phyloP scores from a whole-genome alignment of 2,888 invertebrate genomes.

The Hesperia comma region DNA sequence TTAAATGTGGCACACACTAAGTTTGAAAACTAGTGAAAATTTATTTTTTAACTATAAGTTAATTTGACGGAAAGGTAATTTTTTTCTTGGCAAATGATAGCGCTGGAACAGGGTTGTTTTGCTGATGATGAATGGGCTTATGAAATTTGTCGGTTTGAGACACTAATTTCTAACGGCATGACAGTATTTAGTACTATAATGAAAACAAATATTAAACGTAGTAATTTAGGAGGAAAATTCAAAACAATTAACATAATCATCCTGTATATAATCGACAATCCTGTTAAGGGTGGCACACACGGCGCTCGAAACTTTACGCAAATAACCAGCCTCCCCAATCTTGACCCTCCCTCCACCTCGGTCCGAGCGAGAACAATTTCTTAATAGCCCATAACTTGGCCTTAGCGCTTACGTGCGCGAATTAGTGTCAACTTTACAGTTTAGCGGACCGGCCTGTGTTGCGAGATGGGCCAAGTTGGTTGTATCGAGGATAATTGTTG shows the following conservation, averaged over 20 bases:
- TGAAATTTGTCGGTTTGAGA: no score
- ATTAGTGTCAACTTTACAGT: slow-evolving; percentile 70
- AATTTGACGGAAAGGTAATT: no score
- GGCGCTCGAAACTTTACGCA: slow-evolving; percentile 69
- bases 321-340: slow-evolving; percentile 53
- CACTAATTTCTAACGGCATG: no score
- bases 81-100: no score
- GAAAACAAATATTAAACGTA: no score
- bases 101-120: no score
- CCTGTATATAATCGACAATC: slow-evolving; percentile 58
- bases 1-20: no score
- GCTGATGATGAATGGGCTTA: no score
- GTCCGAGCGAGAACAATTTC: slow-evolving; percentile 75
- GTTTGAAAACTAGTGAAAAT: no score
- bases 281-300: slow-evolving; percentile 62
- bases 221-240: not conserved
- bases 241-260: slow-evolving; percentile 41
- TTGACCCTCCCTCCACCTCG: slow-evolving; percentile 38
- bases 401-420: slow-evolving; percentile 67
- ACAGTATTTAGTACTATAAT: no score
- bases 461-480: slow-evolving; percentile 32
- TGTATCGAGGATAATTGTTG: slow-evolving; percentile 25
- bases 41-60: no score
- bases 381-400: slow-evolving; percentile 79
- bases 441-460: slow-evolving; percentile 37